These are phyloP conservation scores for Sciaenops ocellatus DNA, from an alignment of 2,797 vertebrate genomes.

Conservation along the genomic window DNA sequence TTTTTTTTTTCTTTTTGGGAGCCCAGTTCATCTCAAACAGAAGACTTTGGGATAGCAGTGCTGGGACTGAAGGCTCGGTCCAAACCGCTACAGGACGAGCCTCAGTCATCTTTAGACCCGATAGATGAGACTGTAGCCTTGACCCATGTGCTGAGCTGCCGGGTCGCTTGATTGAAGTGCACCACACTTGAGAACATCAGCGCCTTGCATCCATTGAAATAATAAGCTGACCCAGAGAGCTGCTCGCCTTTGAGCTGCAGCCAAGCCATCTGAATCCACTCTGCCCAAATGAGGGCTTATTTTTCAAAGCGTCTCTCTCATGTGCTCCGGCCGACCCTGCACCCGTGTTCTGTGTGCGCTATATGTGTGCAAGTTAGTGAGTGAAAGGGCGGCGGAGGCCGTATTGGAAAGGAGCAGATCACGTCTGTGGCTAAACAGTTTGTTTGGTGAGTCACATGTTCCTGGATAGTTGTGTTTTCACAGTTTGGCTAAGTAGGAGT, in stretches of 20 bases:
- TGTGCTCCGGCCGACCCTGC: constrained; percentile 77
- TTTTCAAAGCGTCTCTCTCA: constrained; percentile 85
- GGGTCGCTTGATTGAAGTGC: constrained; percentile 82
- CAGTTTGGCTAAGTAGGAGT: constrained; percentile 53
- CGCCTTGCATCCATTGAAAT: constrained; percentile 85
- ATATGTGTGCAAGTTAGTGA: constrained; percentile 55
- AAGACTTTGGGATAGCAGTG: constrained; percentile 22
- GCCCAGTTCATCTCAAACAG: constrained; percentile 34
- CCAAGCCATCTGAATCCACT: constrained; percentile 91
- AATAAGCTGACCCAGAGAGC: constrained; percentile 86
- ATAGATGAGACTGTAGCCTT: constrained; percentile 72
- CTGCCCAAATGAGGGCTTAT: constrained; percentile 88
- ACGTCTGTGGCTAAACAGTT: constrained; percentile 74
- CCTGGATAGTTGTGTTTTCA: constrained; percentile 68
- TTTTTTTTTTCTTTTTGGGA: constrained; percentile 37
- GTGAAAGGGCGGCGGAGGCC: constrained; percentile 54
- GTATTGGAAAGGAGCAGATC: constrained; percentile 69
- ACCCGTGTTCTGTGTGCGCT: constrained; percentile 63
- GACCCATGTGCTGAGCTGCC: constrained; percentile 76
- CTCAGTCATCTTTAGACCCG: constrained; percentile 46
- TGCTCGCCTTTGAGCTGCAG: constrained; percentile 83
- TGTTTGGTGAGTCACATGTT: constrained; percentile 80
- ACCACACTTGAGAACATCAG: constrained; percentile 85
- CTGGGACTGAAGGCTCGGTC: constrained; percentile 26
- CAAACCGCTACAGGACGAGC: constrained; percentile 56